These are phyloP conservation scores for Macrosoma leucophasiata DNA, from an alignment of 2,888 invertebrate genomes.

Conservation along the genomic window DNA sequence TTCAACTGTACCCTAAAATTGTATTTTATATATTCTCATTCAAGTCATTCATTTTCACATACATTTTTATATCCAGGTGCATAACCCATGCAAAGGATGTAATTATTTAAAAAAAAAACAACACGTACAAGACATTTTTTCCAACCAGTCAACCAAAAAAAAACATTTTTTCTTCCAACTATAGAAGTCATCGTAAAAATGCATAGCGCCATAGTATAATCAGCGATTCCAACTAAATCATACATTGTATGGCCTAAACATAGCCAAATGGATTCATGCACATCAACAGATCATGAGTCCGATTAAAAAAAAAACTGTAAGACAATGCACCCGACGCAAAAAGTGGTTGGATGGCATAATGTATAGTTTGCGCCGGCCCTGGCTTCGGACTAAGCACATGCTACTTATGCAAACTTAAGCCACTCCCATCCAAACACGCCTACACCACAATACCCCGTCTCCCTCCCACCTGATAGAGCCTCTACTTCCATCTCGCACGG, in stretches of 20 bases:
- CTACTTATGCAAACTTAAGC: conserved; percentile 61
- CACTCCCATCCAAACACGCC: conserved; percentile 57
- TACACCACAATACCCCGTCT: conserved; percentile 36
- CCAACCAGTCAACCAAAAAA: no score
- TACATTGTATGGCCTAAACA: conserved; percentile 36
- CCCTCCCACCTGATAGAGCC: conserved; percentile 27
- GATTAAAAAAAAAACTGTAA: conserved; percentile 42
- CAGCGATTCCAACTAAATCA: no score
- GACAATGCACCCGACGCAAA: conserved; percentile 66
- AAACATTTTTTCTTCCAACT: no score
- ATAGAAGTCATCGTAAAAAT: no score
- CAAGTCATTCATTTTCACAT: no score
- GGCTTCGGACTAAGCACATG: conserved; percentile 19
- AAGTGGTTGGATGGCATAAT: conserved; percentile 47
- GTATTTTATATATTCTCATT: no score
- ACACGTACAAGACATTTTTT: no score
- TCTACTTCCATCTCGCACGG: conserved; percentile 41
- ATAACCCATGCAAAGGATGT: no score
- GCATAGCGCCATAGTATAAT: no score
- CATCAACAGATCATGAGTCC: conserved; percentile 47
- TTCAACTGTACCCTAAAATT: no score
- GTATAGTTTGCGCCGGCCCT: conserved; percentile 38
- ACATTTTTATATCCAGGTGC: no score
- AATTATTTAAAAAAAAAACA: no score
- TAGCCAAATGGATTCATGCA: conserved; percentile 19